Conservation (phyloP, 2,797 vertebrate genomes). For the Myotis findleyi region DNA sequence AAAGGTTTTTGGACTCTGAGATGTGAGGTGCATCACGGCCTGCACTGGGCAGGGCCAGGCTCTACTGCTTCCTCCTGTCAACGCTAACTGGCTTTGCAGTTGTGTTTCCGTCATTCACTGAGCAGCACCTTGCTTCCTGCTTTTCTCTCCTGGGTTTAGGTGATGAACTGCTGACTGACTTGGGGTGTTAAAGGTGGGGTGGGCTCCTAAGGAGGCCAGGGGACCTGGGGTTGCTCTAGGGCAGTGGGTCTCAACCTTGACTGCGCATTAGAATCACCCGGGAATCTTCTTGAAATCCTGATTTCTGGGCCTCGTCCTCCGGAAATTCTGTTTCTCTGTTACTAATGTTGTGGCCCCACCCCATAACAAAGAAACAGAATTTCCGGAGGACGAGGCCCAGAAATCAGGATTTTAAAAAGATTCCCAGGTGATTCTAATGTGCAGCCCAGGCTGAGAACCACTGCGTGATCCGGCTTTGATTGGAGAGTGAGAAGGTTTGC, state of each 20-base stretch:
- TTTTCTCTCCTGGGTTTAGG: not conserved
- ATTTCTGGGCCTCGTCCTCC: too few species aligned
- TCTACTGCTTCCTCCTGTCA: not conserved
- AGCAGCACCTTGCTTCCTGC: not conserved
- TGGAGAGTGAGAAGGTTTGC: not conserved
- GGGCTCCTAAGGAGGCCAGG: not conserved
- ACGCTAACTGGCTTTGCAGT: not conserved
- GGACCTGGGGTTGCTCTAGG: not conserved
- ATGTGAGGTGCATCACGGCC: not conserved
- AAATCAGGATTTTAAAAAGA: too few species aligned
- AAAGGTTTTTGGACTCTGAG: not conserved
- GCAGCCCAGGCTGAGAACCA: too few species aligned
- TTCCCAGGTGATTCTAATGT: too few species aligned
- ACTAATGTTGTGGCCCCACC: too few species aligned
- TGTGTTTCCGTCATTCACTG: fast-evolving
- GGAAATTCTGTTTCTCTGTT: too few species aligned
- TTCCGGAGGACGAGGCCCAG: too few species aligned
- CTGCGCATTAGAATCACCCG: too few species aligned
- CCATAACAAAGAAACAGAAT: too few species aligned
- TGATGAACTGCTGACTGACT: not conserved
- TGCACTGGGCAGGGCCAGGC: not conserved
- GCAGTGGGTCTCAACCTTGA: too few species aligned
- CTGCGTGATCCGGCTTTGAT: not conserved
- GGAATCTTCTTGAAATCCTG: too few species aligned
- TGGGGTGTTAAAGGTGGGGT: not conserved